Evolutionary conservation across 2,888 invertebrate genomes (phyloP).

Genomic region (Lamellibrachia satsuma): DNA sequence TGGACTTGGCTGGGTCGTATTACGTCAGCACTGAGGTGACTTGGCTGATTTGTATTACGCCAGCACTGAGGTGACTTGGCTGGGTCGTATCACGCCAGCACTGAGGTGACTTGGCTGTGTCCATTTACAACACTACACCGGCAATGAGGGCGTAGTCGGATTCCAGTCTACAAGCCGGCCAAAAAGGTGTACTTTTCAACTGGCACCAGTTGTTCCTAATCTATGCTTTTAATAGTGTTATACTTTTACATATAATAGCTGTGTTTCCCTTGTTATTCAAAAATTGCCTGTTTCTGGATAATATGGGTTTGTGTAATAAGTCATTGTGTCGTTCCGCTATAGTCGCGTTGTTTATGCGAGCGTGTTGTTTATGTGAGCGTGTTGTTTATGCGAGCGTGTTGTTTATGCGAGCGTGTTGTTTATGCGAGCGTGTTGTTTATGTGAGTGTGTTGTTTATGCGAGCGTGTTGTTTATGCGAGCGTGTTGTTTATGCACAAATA

Average conservation of each 20-base stretch:
- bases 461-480: neutral
- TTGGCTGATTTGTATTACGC: too few relatives aligned
- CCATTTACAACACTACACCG: too few relatives aligned
- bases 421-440: neutral
- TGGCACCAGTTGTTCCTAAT: neutral
- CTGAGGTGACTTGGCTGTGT: too few relatives aligned
- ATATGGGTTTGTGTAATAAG: neutral
- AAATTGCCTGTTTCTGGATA: neutral
- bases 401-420: neutral
- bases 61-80: too few relatives aligned
- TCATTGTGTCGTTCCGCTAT: neutral
- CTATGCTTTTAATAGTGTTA: neutral
- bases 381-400: neutral
- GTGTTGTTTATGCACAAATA: neutral
- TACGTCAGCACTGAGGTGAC: too few relatives aligned
- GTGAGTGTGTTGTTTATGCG: neutral
- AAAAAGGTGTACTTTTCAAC: neutral
- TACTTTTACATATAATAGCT: neutral
- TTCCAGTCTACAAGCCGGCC: neutral
- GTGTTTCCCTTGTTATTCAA: neutral
- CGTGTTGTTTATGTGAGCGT: neutral
- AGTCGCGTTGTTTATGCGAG: neutral
- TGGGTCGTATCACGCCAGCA: too few relatives aligned
- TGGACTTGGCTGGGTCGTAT: too few relatives aligned
- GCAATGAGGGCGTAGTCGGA: neutral